Percentiles rank a stretch among this genome's conserved stretches.
phyloP scores from a whole-genome alignment of 1,140 invertebrate species.

The Apolygus lucorum region DNA sequence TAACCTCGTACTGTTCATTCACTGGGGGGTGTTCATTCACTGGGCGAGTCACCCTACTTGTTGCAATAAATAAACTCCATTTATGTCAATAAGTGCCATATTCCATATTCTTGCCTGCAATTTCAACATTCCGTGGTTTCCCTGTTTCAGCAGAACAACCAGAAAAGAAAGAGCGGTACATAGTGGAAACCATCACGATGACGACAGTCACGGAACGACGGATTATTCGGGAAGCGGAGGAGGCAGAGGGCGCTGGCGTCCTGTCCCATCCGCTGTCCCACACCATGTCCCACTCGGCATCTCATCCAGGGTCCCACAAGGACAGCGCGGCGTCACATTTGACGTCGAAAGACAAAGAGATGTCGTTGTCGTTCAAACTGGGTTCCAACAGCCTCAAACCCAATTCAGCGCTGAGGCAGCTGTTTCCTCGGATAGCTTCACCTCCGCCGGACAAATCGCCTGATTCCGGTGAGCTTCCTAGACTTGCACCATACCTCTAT shows the following conservation, averaged over 20 bases:
- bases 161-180: constrained; percentile 42
- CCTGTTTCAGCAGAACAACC: too few species aligned
- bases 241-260: constrained; percentile 9
- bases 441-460: constrained; percentile 40
- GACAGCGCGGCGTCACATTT: too few species aligned
- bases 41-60: too few species aligned
- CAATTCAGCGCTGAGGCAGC: constrained; percentile 62
- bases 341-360: constrained; percentile 45
- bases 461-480: constrained; percentile 14
- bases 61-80: too few species aligned
- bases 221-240: constrained; percentile 46
- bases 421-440: constrained; percentile 52
- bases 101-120: too few species aligned
- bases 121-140: too few species aligned
- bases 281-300: too few species aligned
- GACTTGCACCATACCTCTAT: background rate
- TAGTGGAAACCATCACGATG: constrained; percentile 59
- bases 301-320: too few species aligned
- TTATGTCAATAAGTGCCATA: too few species aligned
- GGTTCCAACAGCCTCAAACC: constrained; percentile 51
- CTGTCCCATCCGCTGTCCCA: background rate
- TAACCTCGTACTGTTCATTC: too few species aligned
- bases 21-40: too few species aligned
- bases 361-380: constrained; percentile 50
- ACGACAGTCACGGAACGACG: constrained; percentile 56